Conservation (phyloP, 2,888 invertebrate genomes). For the Lymantria dispar region DNA sequence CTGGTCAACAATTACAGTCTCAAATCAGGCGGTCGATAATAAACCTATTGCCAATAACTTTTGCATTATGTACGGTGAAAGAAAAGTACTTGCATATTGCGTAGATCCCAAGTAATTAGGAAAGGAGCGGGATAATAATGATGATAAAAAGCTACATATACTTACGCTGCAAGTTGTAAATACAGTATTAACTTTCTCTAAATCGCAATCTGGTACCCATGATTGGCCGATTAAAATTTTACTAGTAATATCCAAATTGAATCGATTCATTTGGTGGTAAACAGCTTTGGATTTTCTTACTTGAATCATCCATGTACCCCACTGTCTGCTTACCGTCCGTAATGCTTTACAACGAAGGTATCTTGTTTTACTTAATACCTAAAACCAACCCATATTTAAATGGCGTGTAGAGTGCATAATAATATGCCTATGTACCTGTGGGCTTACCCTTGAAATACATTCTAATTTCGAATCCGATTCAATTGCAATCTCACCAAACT, state of each 20-base stretch:
- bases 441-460: too few relatives aligned
- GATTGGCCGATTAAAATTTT: slow-evolving; percentile 91
- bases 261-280: slow-evolving; percentile 92
- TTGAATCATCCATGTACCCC: slow-evolving; percentile 90
- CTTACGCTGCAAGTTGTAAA: slow-evolving; percentile 48
- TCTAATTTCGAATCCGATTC: too few relatives aligned
- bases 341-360: slow-evolving; percentile 93
- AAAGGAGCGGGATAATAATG: too few relatives aligned
- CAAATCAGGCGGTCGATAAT: too few relatives aligned
- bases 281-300: slow-evolving; percentile 95
- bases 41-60: too few relatives aligned
- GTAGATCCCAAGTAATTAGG: too few relatives aligned
- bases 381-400: slow-evolving; percentile 9
- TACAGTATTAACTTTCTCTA: slow-evolving; percentile 81
- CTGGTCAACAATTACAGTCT: too few relatives aligned
- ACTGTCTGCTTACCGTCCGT: slow-evolving; percentile 89
- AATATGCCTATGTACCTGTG: too few relatives aligned
- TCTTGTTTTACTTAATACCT: slow-evolving; percentile 92
- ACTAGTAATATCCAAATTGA: slow-evolving; percentile 90
- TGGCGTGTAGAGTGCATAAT: too few relatives aligned
- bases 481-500: too few relatives aligned
- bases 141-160: neutral
- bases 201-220: slow-evolving; percentile 88
- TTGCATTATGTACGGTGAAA: too few relatives aligned
- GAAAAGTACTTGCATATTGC: too few relatives aligned